Conservation (phyloP, 1,140 invertebrate species). For the Tyrophagus putrescentiae region DNA sequence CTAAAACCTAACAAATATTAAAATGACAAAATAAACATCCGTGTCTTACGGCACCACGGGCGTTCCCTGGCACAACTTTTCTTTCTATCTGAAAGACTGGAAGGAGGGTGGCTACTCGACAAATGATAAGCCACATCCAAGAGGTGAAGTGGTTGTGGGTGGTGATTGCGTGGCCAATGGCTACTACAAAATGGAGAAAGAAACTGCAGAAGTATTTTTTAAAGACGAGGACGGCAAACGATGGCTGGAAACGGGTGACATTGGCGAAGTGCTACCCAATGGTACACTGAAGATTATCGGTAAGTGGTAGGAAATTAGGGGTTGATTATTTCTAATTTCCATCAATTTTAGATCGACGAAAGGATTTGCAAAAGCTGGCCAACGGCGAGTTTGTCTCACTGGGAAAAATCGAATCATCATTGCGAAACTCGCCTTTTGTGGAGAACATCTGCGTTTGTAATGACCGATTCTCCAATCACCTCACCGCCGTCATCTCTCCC, state of each 20-base stretch:
- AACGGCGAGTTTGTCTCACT: constrained; percentile 37
- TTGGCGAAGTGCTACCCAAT: constrained; percentile 40
- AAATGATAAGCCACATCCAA: constrained; percentile 71
- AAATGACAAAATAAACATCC: no score
- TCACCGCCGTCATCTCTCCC: constrained; percentile 77
- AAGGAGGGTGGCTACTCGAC: constrained; percentile 51
- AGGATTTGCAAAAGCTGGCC: constrained; percentile 74
- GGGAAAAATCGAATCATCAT: constrained; percentile 23
- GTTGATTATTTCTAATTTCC: constrained; percentile 27
- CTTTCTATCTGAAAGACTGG: constrained; percentile 42
- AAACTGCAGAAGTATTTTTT: constrained; percentile 40
- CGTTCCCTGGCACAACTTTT: constrained; percentile 63
- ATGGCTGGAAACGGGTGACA: constrained; percentile 41
- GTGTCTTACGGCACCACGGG: constrained; percentile 69
- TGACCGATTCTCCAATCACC: constrained; percentile 61
- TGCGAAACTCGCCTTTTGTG: constrained; percentile 41
- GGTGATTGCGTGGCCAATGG: constrained; percentile 39
- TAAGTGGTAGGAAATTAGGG: constrained; percentile 40
- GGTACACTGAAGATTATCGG: constrained; percentile 43
- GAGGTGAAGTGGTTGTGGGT: constrained; percentile 62
- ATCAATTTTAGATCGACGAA: constrained; percentile 55
- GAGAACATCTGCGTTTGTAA: constrained; percentile 91
- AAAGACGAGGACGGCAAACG: constrained; percentile 32
- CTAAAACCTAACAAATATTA: no score
- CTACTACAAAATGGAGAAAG: constrained; percentile 49